Percentiles rank a stretch among this genome's conserved stretches.
Evolutionary conservation across 2,797 vertebrate genomes (phyloP).

Genomic region (Apogon talboti): DNA sequence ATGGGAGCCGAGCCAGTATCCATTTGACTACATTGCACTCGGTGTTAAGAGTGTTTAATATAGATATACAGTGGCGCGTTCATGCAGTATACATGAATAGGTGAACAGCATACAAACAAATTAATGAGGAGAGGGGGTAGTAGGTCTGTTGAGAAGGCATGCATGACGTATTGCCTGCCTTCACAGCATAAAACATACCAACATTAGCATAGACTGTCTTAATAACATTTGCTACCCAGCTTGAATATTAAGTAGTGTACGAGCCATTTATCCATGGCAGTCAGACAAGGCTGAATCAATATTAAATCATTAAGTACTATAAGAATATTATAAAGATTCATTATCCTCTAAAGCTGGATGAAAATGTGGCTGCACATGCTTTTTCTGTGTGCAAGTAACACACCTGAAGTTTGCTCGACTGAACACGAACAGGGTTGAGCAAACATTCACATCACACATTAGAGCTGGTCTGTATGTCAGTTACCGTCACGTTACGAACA

Average conservation of each 20-base stretch:
- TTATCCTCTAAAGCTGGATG: conserved; percentile 9
- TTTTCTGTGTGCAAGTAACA: conserved; percentile 14
- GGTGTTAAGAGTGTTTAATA: conserved; percentile 55
- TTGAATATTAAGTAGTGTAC: conserved; percentile 54
- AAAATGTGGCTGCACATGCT: conserved; percentile 7
- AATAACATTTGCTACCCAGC: conserved; percentile 59
- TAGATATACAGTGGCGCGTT: conserved; percentile 38
- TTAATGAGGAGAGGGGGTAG: conserved; percentile 64
- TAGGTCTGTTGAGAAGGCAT: conserved; percentile 43
- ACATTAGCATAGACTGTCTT: conserved; percentile 61
- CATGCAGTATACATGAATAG: conserved; percentile 57
- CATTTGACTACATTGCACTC: conserved; percentile 64
- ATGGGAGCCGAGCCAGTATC: conserved; percentile 45
- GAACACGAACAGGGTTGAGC: conserved; percentile 16
- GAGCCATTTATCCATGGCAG: conserved; percentile 34
- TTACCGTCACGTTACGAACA: conserved; percentile 47
- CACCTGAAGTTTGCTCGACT: not conserved
- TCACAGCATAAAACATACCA: conserved; percentile 57
- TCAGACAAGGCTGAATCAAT: conserved; percentile 27
- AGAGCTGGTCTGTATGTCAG: conserved; percentile 37
- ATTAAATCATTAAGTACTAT: conserved; percentile 26
- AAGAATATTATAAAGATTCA: conserved; percentile 15
- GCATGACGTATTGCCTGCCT: conserved; percentile 52
- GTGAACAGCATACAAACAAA: conserved; percentile 49
- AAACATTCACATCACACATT: conserved; percentile 20